Percentiles rank a stretch among this genome's conserved stretches.
These are phyloP conservation scores for Seriola dumerili DNA, from an alignment of 2,113 vertebrate genomes.

Conservation along the genomic window DNA sequence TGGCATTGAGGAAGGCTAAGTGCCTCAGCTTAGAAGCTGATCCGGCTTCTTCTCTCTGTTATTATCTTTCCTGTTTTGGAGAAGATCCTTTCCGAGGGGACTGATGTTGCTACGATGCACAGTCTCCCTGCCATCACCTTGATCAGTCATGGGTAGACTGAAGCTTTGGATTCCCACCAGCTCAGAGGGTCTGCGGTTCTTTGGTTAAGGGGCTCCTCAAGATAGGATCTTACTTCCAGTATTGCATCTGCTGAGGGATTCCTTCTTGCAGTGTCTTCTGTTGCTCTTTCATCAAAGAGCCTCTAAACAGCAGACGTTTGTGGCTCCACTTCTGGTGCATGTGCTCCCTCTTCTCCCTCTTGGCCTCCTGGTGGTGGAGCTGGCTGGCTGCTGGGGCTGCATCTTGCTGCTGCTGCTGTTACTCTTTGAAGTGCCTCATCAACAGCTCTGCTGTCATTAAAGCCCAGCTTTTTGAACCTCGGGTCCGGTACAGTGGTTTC, in stretches of 20 bases:
- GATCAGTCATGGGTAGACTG: not conserved
- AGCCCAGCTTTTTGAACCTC: too few relatives aligned
- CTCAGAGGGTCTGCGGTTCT: conserved; percentile 15
- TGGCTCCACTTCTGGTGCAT: not conserved
- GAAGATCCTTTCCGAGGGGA: conserved; percentile 11
- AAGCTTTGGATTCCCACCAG: conserved; percentile 5
- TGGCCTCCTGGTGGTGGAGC: too few relatives aligned
- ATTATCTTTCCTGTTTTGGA: conserved; percentile 4
- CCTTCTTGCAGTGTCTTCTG: conserved; percentile 28
- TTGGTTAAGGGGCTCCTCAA: conserved; percentile 9
- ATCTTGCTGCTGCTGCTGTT: too few relatives aligned
- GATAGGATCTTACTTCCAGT: not conserved
- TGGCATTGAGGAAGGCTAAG: too few relatives aligned
- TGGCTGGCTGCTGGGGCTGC: too few relatives aligned
- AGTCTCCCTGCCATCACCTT: conserved; percentile 6
- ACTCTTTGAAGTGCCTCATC: too few relatives aligned
- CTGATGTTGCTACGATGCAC: conserved; percentile 7
- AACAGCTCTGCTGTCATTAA: too few relatives aligned
- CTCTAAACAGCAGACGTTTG: conserved; percentile 26
- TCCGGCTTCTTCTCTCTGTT: not conserved
- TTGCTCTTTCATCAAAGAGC: conserved; percentile 39
- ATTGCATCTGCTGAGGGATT: conserved; percentile 33
- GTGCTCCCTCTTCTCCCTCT: too few relatives aligned
- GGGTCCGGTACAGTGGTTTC: too few relatives aligned
- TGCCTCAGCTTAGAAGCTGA: too few relatives aligned